These are phyloP conservation scores for Gorsachius magnificus DNA, from an alignment of 2,797 vertebrate species.

Conservation along the genomic window DNA sequence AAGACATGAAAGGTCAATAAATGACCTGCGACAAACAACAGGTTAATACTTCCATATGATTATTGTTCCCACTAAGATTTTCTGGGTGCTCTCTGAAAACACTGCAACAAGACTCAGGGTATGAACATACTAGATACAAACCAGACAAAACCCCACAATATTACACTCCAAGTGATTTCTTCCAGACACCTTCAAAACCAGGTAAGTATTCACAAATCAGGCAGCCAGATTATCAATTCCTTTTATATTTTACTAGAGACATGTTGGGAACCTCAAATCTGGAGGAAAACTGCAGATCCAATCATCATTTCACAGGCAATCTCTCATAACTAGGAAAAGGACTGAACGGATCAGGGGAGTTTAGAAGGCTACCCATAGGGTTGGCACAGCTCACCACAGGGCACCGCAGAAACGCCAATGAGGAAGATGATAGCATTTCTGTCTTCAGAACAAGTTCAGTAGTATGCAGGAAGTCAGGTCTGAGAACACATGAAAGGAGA, in stretches of 20 bases:
- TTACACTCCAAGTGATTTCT: background rate
- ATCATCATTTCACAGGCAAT: background rate
- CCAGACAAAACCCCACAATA: background rate
- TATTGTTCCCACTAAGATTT: background rate
- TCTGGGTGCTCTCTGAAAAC: background rate
- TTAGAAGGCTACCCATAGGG: background rate
- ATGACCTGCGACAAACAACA: background rate
- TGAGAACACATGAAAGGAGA: background rate
- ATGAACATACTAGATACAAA: background rate
- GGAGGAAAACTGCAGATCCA: background rate
- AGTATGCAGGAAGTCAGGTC: background rate
- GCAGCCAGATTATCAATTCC: background rate
- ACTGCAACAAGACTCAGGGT: background rate
- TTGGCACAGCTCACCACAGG: background rate
- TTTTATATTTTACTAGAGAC: background rate
- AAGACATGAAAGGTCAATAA: background rate
- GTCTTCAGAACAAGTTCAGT: background rate
- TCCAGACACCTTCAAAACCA: background rate
- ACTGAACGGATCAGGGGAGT: background rate
- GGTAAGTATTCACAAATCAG: background rate
- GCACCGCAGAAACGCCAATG: background rate
- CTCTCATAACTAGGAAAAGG: background rate
- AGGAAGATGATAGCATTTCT: background rate
- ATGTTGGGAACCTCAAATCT: background rate
- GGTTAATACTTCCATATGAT: background rate